A percentile compares a stretch with the other conserved stretches of the same genome.
Evolutionary conservation across 2,888 invertebrate species (phyloP).

Genomic region (Pristionchus maxplancki): DNA sequence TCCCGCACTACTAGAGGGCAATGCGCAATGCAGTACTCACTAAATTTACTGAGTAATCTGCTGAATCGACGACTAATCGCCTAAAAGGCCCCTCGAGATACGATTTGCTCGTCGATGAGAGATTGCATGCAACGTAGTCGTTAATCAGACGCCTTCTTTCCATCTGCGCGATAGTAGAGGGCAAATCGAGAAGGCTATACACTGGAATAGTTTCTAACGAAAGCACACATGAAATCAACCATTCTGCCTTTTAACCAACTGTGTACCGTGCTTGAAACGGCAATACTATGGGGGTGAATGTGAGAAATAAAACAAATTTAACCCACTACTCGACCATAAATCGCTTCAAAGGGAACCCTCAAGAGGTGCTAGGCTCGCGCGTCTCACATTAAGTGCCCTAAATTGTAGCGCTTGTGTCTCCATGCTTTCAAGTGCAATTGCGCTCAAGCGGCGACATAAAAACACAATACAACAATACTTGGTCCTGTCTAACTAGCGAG

Average conservation of each 20-base stretch:
- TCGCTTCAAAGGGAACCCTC: not conserved
- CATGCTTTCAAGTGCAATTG: not conserved
- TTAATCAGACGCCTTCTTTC: no score
- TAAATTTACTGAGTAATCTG: no score
- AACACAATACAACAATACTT: not conserved
- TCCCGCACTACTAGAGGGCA: not conserved
- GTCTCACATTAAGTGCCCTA: not conserved
- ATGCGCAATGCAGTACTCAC: not conserved
- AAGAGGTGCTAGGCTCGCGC: not conserved
- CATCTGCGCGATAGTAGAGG: no score
- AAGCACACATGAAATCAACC: no score
- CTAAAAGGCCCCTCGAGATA: not conserved
- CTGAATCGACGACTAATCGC: not conserved
- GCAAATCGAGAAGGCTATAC: no score
- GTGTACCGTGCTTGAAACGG: no score
- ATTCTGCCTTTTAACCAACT: no score
- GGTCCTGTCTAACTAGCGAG: not conserved
- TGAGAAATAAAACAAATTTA: no score
- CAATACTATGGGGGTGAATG: no score
- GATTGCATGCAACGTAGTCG: no score
- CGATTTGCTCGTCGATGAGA: not conserved
- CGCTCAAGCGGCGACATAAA: not conserved
- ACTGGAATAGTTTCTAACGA: no score
- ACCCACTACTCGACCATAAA: not conserved
- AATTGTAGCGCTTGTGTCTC: not conserved